Base-by-base conservation (phyloP, 2,797 vertebrate genomes). In the Lophius americanus region DNA sequence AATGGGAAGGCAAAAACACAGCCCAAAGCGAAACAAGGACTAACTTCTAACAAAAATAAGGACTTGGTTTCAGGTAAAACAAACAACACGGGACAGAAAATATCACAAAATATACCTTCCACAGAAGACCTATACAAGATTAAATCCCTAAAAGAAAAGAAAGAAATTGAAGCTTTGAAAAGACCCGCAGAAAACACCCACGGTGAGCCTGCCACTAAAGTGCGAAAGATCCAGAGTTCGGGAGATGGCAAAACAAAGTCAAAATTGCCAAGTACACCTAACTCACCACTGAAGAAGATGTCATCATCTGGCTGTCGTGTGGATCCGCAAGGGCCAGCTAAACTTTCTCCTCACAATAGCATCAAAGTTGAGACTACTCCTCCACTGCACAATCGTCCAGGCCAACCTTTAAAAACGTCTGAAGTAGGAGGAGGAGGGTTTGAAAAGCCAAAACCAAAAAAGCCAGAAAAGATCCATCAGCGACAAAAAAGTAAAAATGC, bases 401-500 rank as follows among this genome's bases (percentile, higher is more conserved):
- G 82, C 50, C 88, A 74, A 51, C 87, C 88, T 50, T 23, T 78
- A 64, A 92, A 90, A 70, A 12, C n/a, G 3, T 43, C 62, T 0
- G 96, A 96, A 13, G 23, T 23, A 23, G 94, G 93, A 6, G 78
- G 93, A 6, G 78, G 94, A 51, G 95, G 94, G 44, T 95, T 91
- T 71, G 96, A 96, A 53, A 96, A 94, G 88, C 55, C 79, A 13
- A 98, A 94, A 87, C 58, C 89, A 7, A 99, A 94, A 93, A 98
- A 95, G 85, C 76, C 81, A 0, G 96, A 96, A 62, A 99, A 95
- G 87, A 91, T 91, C 59, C 73, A 96, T 51, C 95, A 95, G 62
- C 95, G 93, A 8, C 96, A 96, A 73, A 96, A 95, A 85, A 94
- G 88, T 62, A 95, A 94, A 90, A 96, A 90, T 63, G 90, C 91